phyloP scores from a whole-genome alignment of 2,888 invertebrate species.

The Ormyrus pomaceus region DNA sequence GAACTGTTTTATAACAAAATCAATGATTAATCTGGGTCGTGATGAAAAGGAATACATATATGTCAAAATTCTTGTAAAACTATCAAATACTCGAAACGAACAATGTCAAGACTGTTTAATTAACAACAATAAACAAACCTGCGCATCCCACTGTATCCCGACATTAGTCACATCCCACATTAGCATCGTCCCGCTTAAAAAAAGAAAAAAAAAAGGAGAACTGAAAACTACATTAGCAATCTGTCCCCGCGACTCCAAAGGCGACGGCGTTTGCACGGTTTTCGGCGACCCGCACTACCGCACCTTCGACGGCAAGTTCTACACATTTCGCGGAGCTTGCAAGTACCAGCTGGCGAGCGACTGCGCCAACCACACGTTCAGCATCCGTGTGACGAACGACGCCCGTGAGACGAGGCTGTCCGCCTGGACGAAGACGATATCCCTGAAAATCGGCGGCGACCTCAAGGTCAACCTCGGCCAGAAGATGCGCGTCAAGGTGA shows the following conservation, averaged over 20 bases:
- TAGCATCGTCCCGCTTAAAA: not conserved
- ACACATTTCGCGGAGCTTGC: conserved; percentile 95
- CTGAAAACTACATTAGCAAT: too few relatives aligned
- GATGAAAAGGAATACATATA: too few relatives aligned
- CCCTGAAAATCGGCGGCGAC: conserved; percentile 82
- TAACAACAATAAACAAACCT: too few relatives aligned
- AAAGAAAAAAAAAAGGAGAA: not conserved
- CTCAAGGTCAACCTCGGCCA: conserved; percentile 91
- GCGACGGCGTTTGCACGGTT: conserved; percentile 93
- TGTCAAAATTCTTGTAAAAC: too few relatives aligned
- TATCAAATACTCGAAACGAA: too few relatives aligned
- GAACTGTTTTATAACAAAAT: too few relatives aligned
- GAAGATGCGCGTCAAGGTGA: conserved; percentile 90
- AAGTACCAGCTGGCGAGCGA: conserved; percentile 93
- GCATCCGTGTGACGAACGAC: conserved; percentile 93
- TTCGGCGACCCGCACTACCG: conserved; percentile 97
- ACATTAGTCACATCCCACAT: not conserved
- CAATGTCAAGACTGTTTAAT: too few relatives aligned
- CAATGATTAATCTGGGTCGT: too few relatives aligned
- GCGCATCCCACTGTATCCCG: too few relatives aligned
- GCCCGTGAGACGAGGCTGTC: conserved; percentile 87
- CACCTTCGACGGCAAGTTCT: conserved; percentile 96
- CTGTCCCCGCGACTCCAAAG: conserved; percentile 70
- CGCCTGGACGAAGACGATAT: conserved; percentile 94
- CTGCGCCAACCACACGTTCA: conserved; percentile 87